A percentile compares a stretch with the other conserved stretches of the same genome.
Conservation (phyloP, 2,888 invertebrate species). For the Cerastis leucographa region DNA sequence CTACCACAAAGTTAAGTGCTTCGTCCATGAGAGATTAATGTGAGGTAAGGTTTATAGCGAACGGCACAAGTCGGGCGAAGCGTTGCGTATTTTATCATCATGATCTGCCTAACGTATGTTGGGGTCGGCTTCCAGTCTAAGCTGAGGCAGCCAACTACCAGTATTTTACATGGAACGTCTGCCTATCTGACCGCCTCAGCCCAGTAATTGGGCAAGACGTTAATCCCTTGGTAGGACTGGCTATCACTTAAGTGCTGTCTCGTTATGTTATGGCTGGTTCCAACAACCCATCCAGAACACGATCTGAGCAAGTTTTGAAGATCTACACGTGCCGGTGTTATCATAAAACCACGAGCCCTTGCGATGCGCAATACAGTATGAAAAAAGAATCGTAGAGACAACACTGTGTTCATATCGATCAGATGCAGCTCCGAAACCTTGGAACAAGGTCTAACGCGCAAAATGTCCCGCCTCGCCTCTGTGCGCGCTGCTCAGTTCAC, state of each 20-base stretch:
- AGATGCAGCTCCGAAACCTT: not conserved
- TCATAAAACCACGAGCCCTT: no score
- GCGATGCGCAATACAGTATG: not conserved
- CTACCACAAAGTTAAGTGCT: not conserved
- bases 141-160: no score
- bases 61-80: not conserved
- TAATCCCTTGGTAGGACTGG: not conserved
- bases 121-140: not conserved
- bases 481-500: not conserved
- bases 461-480: not conserved
- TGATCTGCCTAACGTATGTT: not conserved
- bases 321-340: not conserved
- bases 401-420: not conserved
- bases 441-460: not conserved
- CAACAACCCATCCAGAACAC: not conserved
- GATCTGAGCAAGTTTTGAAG: not conserved
- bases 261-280: not conserved
- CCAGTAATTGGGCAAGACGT: not conserved
- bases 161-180: not conserved
- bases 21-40: not conserved
- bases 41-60: not conserved
- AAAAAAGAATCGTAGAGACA: not conserved
- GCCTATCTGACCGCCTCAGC: not conserved
- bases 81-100: not conserved
- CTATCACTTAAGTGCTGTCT: no score